phyloP scores from a whole-genome alignment of 2,888 invertebrate species.

The Pyrrhosoma nymphula region DNA sequence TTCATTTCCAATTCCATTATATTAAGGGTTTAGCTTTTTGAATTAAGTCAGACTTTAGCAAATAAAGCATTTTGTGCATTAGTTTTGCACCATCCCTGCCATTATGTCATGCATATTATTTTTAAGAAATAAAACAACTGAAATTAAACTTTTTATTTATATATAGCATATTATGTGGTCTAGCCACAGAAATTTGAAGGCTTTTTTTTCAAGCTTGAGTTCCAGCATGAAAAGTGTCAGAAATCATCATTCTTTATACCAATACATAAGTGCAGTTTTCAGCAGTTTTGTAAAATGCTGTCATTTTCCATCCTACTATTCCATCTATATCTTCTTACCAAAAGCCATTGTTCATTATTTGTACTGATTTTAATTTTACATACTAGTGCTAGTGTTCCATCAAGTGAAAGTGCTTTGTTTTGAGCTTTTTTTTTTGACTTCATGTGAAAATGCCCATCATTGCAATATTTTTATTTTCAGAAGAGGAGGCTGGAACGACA shows the following conservation, averaged over 20 bases:
- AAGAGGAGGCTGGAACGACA: conserved; percentile 78
- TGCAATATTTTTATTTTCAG: conserved; percentile 76
- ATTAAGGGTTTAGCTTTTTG: neutral
- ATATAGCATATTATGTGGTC: neutral
- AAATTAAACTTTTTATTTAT: neutral
- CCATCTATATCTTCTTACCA: neutral
- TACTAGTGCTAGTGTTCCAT: neutral
- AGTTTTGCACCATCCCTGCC: neutral
- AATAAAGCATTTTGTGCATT: neutral
- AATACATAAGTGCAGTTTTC: neutral
- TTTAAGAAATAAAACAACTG: neutral
- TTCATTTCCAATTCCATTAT: neutral
- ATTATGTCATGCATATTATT: neutral
- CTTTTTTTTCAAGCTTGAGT: neutral
- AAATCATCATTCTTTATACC: neutral
- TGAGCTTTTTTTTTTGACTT: conserved; percentile 6
- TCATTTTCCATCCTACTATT: neutral
- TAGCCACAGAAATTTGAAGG: neutral
- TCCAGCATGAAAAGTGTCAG: neutral
- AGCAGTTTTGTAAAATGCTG: neutral
- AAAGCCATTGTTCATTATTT: neutral
- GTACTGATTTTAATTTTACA: neutral
- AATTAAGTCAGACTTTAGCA: neutral
- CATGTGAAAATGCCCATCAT: conserved; percentile 48
- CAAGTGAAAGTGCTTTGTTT: conserved; percentile 12